A percentile compares a stretch with the other conserved stretches of the same genome.
phyloP scores from a whole-genome alignment of 2,888 invertebrate species.

The Polydesmus complanatus region DNA sequence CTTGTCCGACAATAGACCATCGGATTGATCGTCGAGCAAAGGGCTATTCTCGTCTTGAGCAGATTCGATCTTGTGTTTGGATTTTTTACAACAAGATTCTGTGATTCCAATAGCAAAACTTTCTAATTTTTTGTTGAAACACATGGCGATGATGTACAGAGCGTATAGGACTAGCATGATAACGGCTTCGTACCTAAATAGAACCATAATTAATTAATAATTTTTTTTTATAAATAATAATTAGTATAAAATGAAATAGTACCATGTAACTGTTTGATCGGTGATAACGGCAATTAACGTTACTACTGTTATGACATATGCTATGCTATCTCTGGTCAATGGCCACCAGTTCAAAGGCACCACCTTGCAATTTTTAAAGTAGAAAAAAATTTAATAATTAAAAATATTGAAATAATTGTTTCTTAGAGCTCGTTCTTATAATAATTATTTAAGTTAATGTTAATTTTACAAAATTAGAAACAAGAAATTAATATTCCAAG shows the following conservation, averaged over 20 bases:
- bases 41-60: conserved; percentile 4
- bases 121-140: conserved; percentile 21
- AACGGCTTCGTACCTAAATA: conserved; percentile 22
- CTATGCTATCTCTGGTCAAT: conserved; percentile 62
- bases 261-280: conserved; percentile 73
- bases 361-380: conserved; percentile 17
- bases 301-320: conserved; percentile 64
- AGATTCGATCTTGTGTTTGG: conserved; percentile 3
- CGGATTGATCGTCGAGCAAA: conserved; percentile 2
- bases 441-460: too few relatives aligned
- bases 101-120: conserved; percentile 10
- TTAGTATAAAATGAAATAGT: conserved; percentile 33
- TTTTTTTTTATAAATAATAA: too few relatives aligned
- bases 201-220: conserved; percentile 14
- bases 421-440: too few relatives aligned
- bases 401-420: too few relatives aligned
- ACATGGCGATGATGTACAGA: conserved; percentile 21
- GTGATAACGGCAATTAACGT: conserved; percentile 68
- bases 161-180: conserved; percentile 20
- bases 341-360: conserved; percentile 77
- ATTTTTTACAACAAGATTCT: not conserved
- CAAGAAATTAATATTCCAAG: too few relatives aligned
- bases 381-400: conserved; percentile 4
- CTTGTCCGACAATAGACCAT: not conserved
- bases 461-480: too few relatives aligned